A percentile compares a stretch with the other conserved stretches of the same genome.
These are phyloP conservation scores for Troides aeacus DNA, from an alignment of 2,888 invertebrate genomes.

Conservation along the genomic window DNA sequence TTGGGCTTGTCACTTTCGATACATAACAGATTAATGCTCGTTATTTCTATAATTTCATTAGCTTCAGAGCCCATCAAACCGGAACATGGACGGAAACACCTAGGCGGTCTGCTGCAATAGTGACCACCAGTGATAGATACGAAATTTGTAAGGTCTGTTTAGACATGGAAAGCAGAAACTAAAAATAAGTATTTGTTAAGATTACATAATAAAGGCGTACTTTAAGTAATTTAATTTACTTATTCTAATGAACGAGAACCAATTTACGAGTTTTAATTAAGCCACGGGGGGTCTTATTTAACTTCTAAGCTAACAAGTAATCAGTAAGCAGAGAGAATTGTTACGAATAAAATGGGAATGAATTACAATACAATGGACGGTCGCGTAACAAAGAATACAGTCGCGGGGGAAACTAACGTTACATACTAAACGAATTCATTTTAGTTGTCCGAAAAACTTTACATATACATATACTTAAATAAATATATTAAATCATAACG, in stretches of 20 bases:
- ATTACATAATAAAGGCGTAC: background rate
- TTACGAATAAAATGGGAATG: conserved; percentile 26
- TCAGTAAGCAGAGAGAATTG: conserved; percentile 16
- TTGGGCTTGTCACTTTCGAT: too few relatives aligned
- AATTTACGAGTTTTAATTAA: conserved; percentile 9
- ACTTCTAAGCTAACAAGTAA: conserved; percentile 10
- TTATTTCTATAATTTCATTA: too few relatives aligned
- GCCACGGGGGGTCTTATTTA: conserved; percentile 1
- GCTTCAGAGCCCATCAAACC: too few relatives aligned
- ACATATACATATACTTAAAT: background rate
- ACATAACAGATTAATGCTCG: too few relatives aligned
- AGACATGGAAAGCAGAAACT: too few relatives aligned
- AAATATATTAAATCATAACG: too few relatives aligned
- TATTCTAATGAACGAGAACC: background rate
- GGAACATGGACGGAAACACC: too few relatives aligned
- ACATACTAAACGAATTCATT: background rate
- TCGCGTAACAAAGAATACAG: conserved; percentile 22
- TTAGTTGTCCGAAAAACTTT: background rate
- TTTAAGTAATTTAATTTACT: conserved; percentile 4
- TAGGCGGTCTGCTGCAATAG: too few relatives aligned
- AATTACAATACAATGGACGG: conserved; percentile 25
- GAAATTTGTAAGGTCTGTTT: too few relatives aligned
- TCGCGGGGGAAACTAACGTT: conserved; percentile 2
- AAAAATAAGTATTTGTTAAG: background rate
- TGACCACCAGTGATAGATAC: too few relatives aligned